A percentile compares a stretch with the other conserved stretches of the same genome.
phyloP scores from a whole-genome alignment of 2,113 vertebrate genomes.

The Colaptes auratus region DNA sequence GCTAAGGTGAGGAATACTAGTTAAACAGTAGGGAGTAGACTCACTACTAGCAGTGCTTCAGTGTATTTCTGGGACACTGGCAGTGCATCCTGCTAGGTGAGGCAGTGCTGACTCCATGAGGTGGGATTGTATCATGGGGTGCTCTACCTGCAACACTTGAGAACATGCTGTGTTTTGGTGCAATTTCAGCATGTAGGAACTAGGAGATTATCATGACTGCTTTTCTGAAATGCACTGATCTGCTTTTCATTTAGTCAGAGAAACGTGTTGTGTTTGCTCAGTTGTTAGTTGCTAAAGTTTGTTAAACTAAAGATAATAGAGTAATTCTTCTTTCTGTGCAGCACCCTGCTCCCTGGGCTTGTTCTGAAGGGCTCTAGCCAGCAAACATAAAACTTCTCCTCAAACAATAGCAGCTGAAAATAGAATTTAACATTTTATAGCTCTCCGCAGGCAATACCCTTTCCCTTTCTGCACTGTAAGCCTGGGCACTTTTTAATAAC shows the following conservation, averaged over 20 bases:
- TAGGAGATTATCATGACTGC: background rate
- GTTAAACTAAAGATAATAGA: background rate
- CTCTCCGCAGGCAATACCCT: background rate
- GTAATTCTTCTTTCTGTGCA: background rate
- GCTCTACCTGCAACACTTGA: background rate
- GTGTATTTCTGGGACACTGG: background rate
- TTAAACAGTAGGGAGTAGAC: background rate
- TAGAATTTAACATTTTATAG: background rate
- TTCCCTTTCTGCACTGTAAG: background rate
- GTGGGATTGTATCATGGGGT: background rate
- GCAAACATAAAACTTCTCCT: background rate
- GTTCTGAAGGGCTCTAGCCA: background rate
- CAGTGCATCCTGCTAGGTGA: background rate
- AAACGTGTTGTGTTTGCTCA: background rate
- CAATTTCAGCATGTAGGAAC: background rate
- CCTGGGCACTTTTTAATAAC: background rate
- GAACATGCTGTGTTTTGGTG: rapidly evolving
- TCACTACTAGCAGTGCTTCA: rapidly evolving
- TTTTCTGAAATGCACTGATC: background rate
- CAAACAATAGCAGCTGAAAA: background rate
- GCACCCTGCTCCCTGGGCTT: background rate
- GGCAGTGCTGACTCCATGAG: background rate
- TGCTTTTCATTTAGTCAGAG: background rate
- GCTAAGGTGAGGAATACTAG: background rate
- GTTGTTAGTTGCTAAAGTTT: background rate